Evolutionary conservation across 2,113 vertebrate genomes (phyloP), one percentile per base, ranked within the genome.

Genomic region (Accipiter virgatus): DNA sequence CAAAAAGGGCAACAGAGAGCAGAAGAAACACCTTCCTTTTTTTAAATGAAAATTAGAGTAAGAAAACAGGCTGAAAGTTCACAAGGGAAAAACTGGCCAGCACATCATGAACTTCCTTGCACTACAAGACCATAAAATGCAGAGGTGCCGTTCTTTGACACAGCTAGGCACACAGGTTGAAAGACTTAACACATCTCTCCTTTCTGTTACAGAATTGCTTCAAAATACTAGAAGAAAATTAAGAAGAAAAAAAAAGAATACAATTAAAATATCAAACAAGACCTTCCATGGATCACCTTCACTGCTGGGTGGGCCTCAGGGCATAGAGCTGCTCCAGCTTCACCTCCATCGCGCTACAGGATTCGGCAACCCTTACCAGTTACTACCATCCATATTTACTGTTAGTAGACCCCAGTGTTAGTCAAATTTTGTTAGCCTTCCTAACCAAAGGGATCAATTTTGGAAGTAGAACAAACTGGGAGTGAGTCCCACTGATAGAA

Each of bases 331-430:
- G 47, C 45, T 59, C n/a, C 43, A 59, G 34, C n/a, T 45, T 34
- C 59, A 45, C 13, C 34, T 61, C 29, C 26, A 48, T 18, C 2
- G 0, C 1, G 2, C 13, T 45, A 18, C 43, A 29, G 32, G 16
- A 11, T 59, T 66, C 1, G 0, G 9, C 36, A 36, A 70, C 42
- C 16, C 13, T 12, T 10, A 22, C 12, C 19, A 9, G 26, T 55
- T 38, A 62, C 34, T 27, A 67, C 13, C 23, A 55, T 9, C 53
- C 19, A 6, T 29, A 74, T 23, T 61, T 55, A 25, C 47, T 42
- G 8, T 27, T 12, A 47, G n/a, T 11, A 47, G 7, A 58, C 10
- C 18, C 36, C 8, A 0, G 43, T 9, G 12, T 29, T 90, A 32
- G 29, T 17, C 16, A 20, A 34, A 53, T 32, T 42, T 43, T 21